phyloP scores from a whole-genome alignment of 2,797 vertebrate species.

The Falco novaeseelandiae region DNA sequence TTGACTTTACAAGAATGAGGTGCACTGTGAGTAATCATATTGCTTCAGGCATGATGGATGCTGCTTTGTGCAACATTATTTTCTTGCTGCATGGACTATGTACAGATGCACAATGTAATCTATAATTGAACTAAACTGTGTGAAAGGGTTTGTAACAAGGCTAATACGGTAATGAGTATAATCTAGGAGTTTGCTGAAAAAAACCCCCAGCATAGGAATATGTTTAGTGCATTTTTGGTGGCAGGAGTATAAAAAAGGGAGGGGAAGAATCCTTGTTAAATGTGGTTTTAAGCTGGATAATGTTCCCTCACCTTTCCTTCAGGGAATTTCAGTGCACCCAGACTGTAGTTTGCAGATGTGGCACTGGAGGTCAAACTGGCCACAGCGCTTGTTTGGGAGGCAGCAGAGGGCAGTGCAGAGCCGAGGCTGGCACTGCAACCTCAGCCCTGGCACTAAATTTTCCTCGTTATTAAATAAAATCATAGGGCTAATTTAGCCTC shows the following conservation, averaged over 20 bases:
- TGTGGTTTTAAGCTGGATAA: background rate
- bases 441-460: slow-evolving; percentile 43
- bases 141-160: slow-evolving; percentile 42
- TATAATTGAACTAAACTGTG: slow-evolving; percentile 43
- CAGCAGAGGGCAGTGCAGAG: slow-evolving; percentile 83
- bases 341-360: background rate
- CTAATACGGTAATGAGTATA: slow-evolving; percentile 40
- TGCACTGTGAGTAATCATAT: background rate
- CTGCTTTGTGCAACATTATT: slow-evolving; percentile 33
- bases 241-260: background rate
- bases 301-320: background rate
- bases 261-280: background rate
- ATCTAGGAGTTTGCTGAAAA: background rate
- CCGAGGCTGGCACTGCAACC: slow-evolving; percentile 56
- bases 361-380: background rate
- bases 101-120: background rate
- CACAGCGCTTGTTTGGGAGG: background rate
- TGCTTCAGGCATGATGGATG: slow-evolving; percentile 12
- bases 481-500: slow-evolving; percentile 76
- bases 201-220: background rate
- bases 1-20: slow-evolving; percentile 22
- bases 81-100: background rate
- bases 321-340: background rate
- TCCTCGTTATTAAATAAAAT: slow-evolving; percentile 76
- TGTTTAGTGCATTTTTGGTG: background rate